Conservation (phyloP, 2,113 vertebrate genomes). For the Ailurus styani region DNA sequence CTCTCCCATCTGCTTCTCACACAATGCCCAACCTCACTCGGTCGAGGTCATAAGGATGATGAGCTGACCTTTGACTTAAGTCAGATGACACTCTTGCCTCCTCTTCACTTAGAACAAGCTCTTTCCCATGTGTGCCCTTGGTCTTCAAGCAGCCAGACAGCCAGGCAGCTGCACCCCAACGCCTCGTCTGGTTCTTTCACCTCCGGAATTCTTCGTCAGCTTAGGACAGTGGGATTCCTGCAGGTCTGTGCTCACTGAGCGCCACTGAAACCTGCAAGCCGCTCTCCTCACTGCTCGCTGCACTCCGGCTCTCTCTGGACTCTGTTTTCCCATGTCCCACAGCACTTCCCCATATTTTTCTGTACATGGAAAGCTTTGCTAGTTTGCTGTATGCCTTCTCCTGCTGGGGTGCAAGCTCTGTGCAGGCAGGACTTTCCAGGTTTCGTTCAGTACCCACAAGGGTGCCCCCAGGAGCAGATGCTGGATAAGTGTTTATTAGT, state of each 20-base stretch:
- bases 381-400: fast-evolving
- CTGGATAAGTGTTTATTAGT: too few relatives aligned
- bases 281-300: too few relatives aligned
- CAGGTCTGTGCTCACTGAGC: neutral
- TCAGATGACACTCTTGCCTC: fast-evolving
- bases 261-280: fast-evolving
- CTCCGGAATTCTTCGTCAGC: fast-evolving
- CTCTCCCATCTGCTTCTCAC: fast-evolving
- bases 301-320: too few relatives aligned
- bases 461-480: fast-evolving
- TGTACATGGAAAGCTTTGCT: fast-evolving
- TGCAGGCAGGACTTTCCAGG: fast-evolving
- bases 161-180: neutral
- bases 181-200: fast-evolving
- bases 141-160: neutral
- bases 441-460: neutral
- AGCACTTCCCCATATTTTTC: neutral
- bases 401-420: neutral
- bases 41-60: fast-evolving
- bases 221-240: fast-evolving
- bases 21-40: neutral
- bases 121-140: fast-evolving
- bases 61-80: fast-evolving
- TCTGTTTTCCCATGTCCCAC: fast-evolving
- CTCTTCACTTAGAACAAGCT: neutral